phyloP scores from a whole-genome alignment of 2,797 vertebrate species.

The Silurus lanzhouensis region DNA sequence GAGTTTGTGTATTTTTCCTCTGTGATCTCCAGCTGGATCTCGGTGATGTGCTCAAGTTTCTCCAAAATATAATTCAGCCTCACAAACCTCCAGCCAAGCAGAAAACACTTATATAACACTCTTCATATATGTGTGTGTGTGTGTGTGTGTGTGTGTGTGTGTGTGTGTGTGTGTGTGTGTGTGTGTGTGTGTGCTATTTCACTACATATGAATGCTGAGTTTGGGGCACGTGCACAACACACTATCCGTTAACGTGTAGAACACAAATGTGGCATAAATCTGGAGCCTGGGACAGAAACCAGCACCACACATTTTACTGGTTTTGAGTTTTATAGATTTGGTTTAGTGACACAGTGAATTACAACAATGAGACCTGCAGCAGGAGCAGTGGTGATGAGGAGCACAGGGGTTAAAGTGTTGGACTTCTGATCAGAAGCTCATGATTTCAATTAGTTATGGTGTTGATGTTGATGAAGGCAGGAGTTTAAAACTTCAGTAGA shows the following conservation, averaged over 20 bases:
- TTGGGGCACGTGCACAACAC: not conserved
- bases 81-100: not conserved
- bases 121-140: not conserved
- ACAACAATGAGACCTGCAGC: too few species aligned
- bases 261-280: not conserved
- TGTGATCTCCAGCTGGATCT: slow-evolving; percentile 49
- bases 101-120: slow-evolving; percentile 17
- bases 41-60: slow-evolving; percentile 4
- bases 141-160: not conserved
- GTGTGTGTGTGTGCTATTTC: not conserved
- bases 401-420: too few species aligned
- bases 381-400: not conserved
- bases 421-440: too few species aligned
- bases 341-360: not conserved
- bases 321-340: not conserved
- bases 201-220: not conserved
- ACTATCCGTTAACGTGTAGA: not conserved
- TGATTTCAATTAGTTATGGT: too few species aligned
- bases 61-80: slow-evolving; percentile 23
- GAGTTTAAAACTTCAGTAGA: too few species aligned
- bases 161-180: not conserved
- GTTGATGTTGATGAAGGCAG: too few species aligned
- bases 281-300: not conserved
- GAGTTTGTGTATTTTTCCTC: slow-evolving; percentile 49
- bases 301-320: not conserved